These are phyloP conservation scores for Columbina picui DNA, from an alignment of 2,113 vertebrate genomes.

Conservation along the genomic window DNA sequence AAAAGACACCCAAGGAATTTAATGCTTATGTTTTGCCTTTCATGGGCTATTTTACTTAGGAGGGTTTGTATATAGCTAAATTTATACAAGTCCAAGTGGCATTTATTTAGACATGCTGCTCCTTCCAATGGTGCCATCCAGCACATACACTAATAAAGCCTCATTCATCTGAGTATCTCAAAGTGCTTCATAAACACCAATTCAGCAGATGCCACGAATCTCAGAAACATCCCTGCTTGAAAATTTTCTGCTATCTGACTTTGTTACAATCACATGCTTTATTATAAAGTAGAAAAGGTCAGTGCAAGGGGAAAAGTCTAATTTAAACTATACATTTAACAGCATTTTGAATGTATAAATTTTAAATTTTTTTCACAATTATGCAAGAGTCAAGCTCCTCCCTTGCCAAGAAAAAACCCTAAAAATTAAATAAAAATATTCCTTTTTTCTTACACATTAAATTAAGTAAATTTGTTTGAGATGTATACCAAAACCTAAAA, in stretches of 20 bases:
- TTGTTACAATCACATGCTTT: background rate
- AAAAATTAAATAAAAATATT: background rate
- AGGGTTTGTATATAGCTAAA: background rate
- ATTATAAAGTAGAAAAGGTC: background rate
- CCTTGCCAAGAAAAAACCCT: background rate
- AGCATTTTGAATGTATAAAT: background rate
- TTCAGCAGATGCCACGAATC: constrained; percentile 1
- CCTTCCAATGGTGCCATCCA: background rate
- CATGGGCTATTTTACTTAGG: background rate
- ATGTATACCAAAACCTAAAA: background rate
- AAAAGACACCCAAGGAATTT: constrained; percentile 17
- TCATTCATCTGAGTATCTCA: background rate
- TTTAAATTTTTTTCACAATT: background rate
- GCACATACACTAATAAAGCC: background rate
- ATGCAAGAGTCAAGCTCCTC: background rate
- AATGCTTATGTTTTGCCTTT: constrained; percentile 52
- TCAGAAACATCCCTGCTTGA: constrained; percentile 2
- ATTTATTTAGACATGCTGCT: background rate
- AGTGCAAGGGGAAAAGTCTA: background rate
- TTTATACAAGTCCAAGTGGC: background rate
- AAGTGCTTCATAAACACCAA: constrained; percentile 31
- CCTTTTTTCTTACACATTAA: too few species aligned
- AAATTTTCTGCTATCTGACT: constrained; percentile 30
- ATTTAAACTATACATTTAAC: background rate
- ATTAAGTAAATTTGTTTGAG: background rate